These are phyloP conservation scores for Notiomystis cincta DNA, from an alignment of 2,113 vertebrate genomes.

Conservation along the genomic window DNA sequence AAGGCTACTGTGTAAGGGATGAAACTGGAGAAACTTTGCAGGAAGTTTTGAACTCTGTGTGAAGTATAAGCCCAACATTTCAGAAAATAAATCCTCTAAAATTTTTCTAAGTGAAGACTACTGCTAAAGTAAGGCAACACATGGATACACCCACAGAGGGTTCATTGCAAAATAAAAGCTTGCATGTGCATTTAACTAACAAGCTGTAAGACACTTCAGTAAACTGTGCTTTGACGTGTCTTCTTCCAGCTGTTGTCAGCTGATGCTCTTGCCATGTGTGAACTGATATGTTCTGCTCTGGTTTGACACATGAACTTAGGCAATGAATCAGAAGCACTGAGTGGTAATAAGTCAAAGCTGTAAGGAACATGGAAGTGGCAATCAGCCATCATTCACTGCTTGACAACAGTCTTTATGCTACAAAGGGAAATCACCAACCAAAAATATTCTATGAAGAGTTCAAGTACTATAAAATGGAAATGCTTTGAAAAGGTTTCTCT, in stretches of 20 bases:
- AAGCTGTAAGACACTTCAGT: not conserved
- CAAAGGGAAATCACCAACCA: not conserved
- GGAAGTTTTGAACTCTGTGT: not conserved
- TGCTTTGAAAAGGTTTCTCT: not conserved
- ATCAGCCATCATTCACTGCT: not conserved
- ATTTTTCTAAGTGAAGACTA: not conserved
- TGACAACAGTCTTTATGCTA: not conserved
- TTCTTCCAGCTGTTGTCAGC: not conserved
- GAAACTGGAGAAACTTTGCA: not conserved
- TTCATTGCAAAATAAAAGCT: not conserved
- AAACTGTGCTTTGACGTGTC: not conserved
- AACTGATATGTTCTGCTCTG: not conserved
- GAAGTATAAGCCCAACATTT: not conserved
- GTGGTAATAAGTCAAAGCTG: not conserved
- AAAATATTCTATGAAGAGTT: not conserved
- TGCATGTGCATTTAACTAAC: not conserved
- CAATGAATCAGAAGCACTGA: not conserved
- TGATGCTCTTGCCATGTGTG: not conserved
- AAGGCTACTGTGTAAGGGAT: not conserved
- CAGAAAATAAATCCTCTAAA: not conserved
- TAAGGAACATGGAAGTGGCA: not conserved
- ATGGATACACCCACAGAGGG: not conserved
- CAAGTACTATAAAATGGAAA: not conserved
- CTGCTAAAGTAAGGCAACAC: not conserved
- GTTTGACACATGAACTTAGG: not conserved